A percentile compares a stretch with the other conserved stretches of the same genome.
These are phyloP conservation scores for Spea hammondii DNA, from an alignment of 2,797 vertebrate species.

Conservation along the genomic window DNA sequence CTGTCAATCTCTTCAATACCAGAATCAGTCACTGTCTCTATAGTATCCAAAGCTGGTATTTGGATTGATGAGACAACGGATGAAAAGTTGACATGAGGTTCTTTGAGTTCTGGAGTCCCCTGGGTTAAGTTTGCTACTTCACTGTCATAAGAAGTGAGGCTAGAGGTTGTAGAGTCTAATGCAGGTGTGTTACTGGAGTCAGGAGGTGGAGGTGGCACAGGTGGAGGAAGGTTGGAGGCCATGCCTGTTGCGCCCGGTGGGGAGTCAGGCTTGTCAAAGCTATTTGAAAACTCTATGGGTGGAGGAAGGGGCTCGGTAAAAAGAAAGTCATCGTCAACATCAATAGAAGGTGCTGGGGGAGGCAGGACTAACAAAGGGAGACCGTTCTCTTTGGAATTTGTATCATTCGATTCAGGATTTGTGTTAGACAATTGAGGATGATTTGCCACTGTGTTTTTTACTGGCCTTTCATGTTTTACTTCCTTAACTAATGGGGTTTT, in stretches of 20 bases:
- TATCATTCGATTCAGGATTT: slow-evolving; percentile 47
- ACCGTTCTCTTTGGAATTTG: slow-evolving; percentile 65
- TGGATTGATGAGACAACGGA: slow-evolving; percentile 52
- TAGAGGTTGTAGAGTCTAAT: slow-evolving; percentile 86
- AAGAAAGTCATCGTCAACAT: slow-evolving; percentile 86
- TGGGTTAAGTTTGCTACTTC: slow-evolving; percentile 92
- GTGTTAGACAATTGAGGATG: slow-evolving; percentile 43
- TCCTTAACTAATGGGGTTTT: slow-evolving; percentile 31
- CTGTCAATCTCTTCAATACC: slow-evolving; percentile 93
- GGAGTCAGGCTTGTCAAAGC: slow-evolving; percentile 77
- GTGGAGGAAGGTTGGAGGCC: slow-evolving; percentile 63
- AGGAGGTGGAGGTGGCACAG: slow-evolving; percentile 59
- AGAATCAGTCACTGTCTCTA: slow-evolving; percentile 72
- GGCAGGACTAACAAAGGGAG: slow-evolving; percentile 81
- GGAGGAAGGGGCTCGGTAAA: slow-evolving; percentile 87
- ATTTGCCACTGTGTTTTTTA: slow-evolving; percentile 29
- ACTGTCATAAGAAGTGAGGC: slow-evolving; percentile 90
- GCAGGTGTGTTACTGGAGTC: slow-evolving; percentile 64
- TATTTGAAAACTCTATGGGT: slow-evolving; percentile 88
- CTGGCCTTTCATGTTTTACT: slow-evolving; percentile 50
- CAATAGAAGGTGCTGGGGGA: slow-evolving; percentile 86
- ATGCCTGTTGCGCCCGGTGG: slow-evolving; percentile 56
- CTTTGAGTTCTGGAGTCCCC: slow-evolving; percentile 61
- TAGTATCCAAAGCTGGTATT: slow-evolving; percentile 56
- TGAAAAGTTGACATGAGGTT: slow-evolving; percentile 57